Percentiles rank a stretch among this genome's conserved stretches.
phyloP scores from a whole-genome alignment of 2,888 invertebrate species.

The Zelleria hepariella region DNA sequence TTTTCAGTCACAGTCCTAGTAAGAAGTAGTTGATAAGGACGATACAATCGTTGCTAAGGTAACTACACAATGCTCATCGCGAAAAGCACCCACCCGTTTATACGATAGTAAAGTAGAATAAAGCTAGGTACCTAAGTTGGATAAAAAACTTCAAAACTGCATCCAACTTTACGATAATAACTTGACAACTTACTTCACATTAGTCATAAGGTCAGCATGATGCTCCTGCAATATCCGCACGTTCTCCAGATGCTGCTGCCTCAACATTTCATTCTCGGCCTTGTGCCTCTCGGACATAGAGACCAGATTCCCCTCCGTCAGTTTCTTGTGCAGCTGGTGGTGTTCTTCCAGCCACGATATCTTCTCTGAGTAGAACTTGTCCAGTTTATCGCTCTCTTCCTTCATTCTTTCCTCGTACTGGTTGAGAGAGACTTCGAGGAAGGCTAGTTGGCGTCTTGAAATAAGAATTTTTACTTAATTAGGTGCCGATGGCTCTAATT shows the following conservation, averaged over 20 bases:
- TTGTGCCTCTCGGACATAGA: conserved; percentile 59
- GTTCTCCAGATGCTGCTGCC: conserved; percentile 62
- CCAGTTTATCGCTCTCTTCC: conserved; percentile 67
- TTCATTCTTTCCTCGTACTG: conserved; percentile 73
- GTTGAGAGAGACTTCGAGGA: conserved; percentile 68
- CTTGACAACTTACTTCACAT: conserved; percentile 57
- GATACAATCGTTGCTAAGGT: no score
- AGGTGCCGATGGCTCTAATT: not conserved
- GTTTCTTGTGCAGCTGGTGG: conserved; percentile 57
- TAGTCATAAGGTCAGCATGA: conserved; percentile 68
- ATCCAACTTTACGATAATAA: no score
- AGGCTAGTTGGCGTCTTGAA: conserved; percentile 69
- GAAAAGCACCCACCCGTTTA: no score
- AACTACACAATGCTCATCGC: no score
- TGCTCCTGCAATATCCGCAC: conserved; percentile 56
- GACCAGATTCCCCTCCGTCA: conserved; percentile 63
- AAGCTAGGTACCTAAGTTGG: no score
- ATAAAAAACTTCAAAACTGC: not conserved
- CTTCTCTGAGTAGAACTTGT: conserved; percentile 64
- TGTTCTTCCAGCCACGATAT: conserved; percentile 67
- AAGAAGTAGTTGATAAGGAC: not conserved
- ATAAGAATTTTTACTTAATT: not conserved
- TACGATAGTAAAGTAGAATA: no score
- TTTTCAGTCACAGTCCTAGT: no score
- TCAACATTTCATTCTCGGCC: conserved; percentile 47